Conservation (phyloP, 1,140 invertebrate genomes). For the Pomacea maculata region DNA sequence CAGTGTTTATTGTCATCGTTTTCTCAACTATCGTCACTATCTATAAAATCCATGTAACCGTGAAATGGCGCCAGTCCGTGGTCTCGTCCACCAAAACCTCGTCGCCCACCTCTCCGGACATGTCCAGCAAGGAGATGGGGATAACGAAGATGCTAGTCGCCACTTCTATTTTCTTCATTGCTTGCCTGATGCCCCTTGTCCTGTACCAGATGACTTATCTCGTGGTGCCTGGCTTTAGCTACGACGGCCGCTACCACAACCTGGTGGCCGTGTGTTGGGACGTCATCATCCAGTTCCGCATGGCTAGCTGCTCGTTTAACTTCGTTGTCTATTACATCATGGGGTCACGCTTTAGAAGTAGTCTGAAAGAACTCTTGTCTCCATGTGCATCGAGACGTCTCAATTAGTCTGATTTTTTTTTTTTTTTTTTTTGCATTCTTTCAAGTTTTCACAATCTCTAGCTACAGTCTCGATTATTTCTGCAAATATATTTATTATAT, state of each 20-base stretch:
- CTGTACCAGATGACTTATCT: not conserved
- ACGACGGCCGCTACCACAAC: not conserved
- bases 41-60: too few relatives aligned
- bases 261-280: not conserved
- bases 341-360: not conserved
- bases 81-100: too few relatives aligned
- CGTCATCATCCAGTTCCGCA: not conserved
- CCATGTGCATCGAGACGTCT: too few relatives aligned
- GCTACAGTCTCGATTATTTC: too few relatives aligned
- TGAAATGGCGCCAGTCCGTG: too few relatives aligned
- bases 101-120: too few relatives aligned
- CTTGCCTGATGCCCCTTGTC: not conserved
- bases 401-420: too few relatives aligned
- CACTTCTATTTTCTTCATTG: not conserved
- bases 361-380: not conserved
- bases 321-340: conserved; percentile 1
- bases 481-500: too few relatives aligned
- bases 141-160: not conserved
- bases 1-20: too few relatives aligned
- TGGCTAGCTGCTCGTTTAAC: not conserved
- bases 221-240: not conserved
- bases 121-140: not conserved
- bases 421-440: too few relatives aligned
- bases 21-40: too few relatives aligned
- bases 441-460: too few relatives aligned